Evolutionary conservation across 2,797 vertebrate species (phyloP).

Genomic region (Vultur gryphus): DNA sequence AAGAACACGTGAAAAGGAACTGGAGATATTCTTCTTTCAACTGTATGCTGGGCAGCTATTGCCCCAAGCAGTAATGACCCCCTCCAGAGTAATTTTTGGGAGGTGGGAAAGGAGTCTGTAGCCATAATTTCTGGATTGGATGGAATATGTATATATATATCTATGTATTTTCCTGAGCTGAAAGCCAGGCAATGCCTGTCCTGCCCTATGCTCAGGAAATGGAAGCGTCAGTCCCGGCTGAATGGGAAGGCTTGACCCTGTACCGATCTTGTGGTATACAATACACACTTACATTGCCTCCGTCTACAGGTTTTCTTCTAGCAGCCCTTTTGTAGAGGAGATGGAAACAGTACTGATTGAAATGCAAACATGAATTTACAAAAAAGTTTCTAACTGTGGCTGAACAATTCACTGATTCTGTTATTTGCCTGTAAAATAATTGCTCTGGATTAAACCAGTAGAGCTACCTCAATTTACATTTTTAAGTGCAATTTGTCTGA

Average conservation of each 20-base stretch:
- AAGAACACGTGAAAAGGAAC: background rate
- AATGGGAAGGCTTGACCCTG: background rate
- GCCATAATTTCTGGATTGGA: background rate
- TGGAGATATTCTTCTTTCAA: background rate
- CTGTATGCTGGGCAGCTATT: background rate
- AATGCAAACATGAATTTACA: background rate
- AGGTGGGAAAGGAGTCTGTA: background rate
- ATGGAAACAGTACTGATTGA: background rate
- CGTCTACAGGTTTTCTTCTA: background rate
- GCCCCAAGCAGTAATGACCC: background rate
- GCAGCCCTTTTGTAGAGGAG: background rate
- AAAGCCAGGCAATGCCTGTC: background rate
- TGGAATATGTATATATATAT: background rate
- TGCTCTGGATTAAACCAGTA: background rate
- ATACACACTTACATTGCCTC: fast-evolving
- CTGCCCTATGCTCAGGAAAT: background rate
- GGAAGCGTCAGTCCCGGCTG: background rate
- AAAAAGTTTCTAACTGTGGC: background rate
- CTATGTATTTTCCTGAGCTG: background rate
- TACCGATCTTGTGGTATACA: fast-evolving
- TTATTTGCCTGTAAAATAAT: background rate
- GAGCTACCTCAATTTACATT: background rate
- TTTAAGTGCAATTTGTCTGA: background rate
- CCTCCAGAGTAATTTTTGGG: background rate
- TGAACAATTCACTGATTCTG: background rate